Conservation (phyloP, 2,888 invertebrate species). For the Amblyjoppa fuscipennis region DNA sequence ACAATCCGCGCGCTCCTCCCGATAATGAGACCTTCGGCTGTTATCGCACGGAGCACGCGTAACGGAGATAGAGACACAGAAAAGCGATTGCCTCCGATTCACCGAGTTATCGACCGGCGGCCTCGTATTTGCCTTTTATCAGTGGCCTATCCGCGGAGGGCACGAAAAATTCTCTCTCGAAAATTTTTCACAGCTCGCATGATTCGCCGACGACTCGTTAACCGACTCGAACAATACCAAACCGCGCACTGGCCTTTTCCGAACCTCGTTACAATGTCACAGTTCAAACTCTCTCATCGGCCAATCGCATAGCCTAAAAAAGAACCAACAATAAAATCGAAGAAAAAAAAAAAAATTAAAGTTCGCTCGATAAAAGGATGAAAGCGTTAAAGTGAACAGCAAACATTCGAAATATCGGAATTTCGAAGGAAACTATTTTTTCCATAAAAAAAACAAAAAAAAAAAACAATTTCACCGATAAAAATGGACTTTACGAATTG, state of each 20-base stretch:
- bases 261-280: not conserved
- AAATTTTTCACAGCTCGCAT: not conserved
- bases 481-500: conserved; percentile 24
- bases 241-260: not conserved
- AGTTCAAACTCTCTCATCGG: conserved; percentile 15
- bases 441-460: no score
- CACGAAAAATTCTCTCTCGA: not conserved
- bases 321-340: not conserved
- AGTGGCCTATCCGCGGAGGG: conserved; percentile 19
- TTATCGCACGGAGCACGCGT: not conserved
- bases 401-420: not conserved
- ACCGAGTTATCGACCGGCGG: conserved; percentile 45
- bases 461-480: not conserved
- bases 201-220: conserved; percentile 27
- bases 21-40: not conserved
- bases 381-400: not conserved
- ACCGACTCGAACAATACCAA: not conserved
- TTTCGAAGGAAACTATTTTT: not conserved
- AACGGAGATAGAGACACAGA: conserved; percentile 20
- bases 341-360: not conserved
- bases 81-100: conserved; percentile 35
- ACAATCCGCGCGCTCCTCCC: not conserved
- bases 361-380: not conserved
- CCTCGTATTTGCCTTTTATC: conserved; percentile 39
- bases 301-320: not conserved